Conservation (phyloP, 2,888 invertebrate genomes). For the Lasioglossum marginatum region DNA sequence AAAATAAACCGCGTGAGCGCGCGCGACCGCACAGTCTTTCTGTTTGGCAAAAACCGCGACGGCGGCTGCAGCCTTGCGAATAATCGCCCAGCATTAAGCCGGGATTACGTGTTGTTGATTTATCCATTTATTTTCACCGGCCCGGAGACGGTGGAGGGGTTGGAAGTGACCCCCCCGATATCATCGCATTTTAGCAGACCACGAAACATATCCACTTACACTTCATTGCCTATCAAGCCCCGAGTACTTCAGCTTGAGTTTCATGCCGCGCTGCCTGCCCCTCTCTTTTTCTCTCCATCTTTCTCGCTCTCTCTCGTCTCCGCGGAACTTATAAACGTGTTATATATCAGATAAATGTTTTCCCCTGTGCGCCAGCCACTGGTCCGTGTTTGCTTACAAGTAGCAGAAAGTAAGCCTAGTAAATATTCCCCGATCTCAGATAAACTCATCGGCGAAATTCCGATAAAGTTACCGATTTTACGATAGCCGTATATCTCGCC, state of each 20-base stretch:
- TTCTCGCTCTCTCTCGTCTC: conserved; percentile 53
- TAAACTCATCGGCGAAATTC: conserved; percentile 65
- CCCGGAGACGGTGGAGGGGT: conserved; percentile 26
- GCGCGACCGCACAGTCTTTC: background rate
- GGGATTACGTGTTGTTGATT: conserved; percentile 55
- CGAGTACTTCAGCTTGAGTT: conserved; percentile 71
- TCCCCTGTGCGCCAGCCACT: conserved; percentile 50
- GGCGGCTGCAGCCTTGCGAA: conserved; percentile 27
- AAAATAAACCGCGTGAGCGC: conserved; percentile 42
- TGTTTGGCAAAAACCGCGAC: conserved; percentile 21
- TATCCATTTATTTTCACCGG: conserved; percentile 62
- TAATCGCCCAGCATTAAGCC: conserved; percentile 31
- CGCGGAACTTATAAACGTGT: conserved; percentile 65
- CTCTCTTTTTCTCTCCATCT: background rate
- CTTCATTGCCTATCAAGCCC: conserved; percentile 69
- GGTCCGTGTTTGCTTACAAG: conserved; percentile 64
- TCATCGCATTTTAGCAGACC: conserved; percentile 68
- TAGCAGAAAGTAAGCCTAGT: conserved; percentile 65
- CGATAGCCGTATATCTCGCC: conserved; percentile 17
- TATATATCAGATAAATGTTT: conserved; percentile 73
- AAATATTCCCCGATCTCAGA: conserved; percentile 66
- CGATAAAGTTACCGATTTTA: conserved; percentile 37
- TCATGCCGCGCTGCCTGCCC: conserved; percentile 44
- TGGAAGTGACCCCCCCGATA: conserved; percentile 54
- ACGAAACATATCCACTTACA: conserved; percentile 74